Evolutionary conservation across 2,113 vertebrate genomes (phyloP), one percentile per base, ranked within the genome.

Genomic region (Phrynocephalus versicolor): DNA sequence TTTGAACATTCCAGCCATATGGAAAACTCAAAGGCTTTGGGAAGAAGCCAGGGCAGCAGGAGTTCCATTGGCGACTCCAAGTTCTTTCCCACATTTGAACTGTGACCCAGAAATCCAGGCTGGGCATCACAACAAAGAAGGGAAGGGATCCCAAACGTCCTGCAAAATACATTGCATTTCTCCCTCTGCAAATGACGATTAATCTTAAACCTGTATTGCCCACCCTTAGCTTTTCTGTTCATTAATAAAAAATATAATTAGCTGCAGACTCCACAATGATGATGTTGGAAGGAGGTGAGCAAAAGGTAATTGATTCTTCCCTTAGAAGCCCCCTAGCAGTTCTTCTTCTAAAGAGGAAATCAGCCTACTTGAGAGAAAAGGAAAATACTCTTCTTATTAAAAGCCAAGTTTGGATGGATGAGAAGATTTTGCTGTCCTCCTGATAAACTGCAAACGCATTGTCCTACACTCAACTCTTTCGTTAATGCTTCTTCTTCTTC

Each of bases 51-150:
- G 3, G 76, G 74, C 4, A 84, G 55, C 4, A 82, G 7, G 12
- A 62, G 0, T 80, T 88, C 60, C 69, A 70, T 12, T 80, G 19
- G 4, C 30, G 58, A 80, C 55, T 45, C 71, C 64, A 77, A 23
- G 37, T 87, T 89, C 58, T 91, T 80, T 81, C 82, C 41, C 60
- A 81, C 41, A 87, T 45, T 45, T 51, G 37, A 88, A 0, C 18
- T 83, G 19, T 79, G 57, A 3, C 3, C 39, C 55, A 84, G 77
- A 76, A 51, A 76, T 79, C 41, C 3, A 71, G 30, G 4, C 9
- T 70, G 41, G 45, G 3, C 15, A 10, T 37, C n/a, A 37, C 45
- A 18, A 12, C n/a, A 45, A 67, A 25, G 25, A 71, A 69, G 25
- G 37, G 71, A 77, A 51, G 3, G 55, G 41, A 65, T 37, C n/a